Evolutionary conservation across 2,113 vertebrate genomes (phyloP).

Genomic region (Rhabdomys dilectus): DNA sequence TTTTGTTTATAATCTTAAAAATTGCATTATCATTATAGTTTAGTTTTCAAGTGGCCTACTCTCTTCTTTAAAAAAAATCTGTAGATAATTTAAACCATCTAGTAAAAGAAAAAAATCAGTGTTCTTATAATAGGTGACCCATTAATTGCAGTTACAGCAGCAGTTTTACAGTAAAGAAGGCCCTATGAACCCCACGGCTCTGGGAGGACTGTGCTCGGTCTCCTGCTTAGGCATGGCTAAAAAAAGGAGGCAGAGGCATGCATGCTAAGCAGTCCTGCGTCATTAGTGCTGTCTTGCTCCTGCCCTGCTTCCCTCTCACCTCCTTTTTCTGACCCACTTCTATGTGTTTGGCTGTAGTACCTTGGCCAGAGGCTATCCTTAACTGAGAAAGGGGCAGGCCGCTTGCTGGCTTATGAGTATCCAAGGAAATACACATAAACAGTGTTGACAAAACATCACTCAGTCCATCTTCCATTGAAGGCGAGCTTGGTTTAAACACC

Average conservation of each 20-base stretch:
- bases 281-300: conserved; percentile 50
- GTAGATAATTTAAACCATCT: conserved; percentile 12
- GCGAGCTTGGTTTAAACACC: background rate
- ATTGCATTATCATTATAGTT: conserved; percentile 1
- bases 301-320: conserved; percentile 1
- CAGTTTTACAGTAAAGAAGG: conserved; percentile 66
- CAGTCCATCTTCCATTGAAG: background rate
- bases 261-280: conserved; percentile 44
- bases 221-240: conserved; percentile 53
- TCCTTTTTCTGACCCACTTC: conserved; percentile 8
- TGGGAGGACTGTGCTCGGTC: conserved; percentile 51
- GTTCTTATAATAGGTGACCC: conserved; percentile 81
- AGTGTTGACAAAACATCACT: background rate
- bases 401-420: background rate
- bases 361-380: background rate
- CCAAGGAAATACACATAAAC: conserved; percentile 13
- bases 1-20: conserved; percentile 44
- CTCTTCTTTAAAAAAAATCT: conserved; percentile 65
- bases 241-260: background rate
- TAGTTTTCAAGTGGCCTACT: conserved; percentile 73
- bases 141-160: conserved; percentile 69
- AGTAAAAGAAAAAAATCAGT: conserved; percentile 53
- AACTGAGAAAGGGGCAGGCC: background rate
- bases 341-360: background rate
- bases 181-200: conserved; percentile 50